Percentiles rank a stretch among this genome's conserved stretches.
These are phyloP conservation scores for Melanchra persicariae DNA, from an alignment of 2,888 invertebrate species.

Conservation along the genomic window DNA sequence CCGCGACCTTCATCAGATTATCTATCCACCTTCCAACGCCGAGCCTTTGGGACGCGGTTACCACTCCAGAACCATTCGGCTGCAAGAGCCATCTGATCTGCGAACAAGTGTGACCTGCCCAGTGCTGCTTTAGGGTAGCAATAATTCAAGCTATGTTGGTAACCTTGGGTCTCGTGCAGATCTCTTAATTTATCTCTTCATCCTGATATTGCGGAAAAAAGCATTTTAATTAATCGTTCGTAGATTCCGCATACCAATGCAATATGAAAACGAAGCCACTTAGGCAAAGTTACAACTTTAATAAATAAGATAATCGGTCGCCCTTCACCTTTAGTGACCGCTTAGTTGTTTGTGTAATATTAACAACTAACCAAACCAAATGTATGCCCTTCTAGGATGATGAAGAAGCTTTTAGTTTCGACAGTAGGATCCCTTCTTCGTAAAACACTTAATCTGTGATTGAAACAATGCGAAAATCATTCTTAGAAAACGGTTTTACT, in stretches of 20 bases:
- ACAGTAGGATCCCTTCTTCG: not conserved
- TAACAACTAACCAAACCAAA: constrained; percentile 2
- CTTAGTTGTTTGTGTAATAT: constrained; percentile 25
- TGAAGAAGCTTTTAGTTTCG: constrained; percentile 1
- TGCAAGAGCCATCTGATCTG: not conserved
- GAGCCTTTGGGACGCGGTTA: too few species aligned
- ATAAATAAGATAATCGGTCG: constrained; percentile 13
- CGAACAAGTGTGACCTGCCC: not conserved
- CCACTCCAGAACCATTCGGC: not conserved
- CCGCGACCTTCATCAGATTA: not conserved
- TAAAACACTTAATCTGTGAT: not conserved
- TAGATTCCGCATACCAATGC: constrained; percentile 36
- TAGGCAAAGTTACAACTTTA: constrained; percentile 3
- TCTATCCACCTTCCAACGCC: not conserved
- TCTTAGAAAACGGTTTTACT: not conserved
- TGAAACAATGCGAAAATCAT: not conserved
- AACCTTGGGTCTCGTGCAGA: not conserved
- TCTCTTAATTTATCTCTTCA: not conserved
- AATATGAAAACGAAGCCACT: constrained; percentile 10
- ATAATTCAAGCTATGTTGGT: not conserved
- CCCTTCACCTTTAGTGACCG: constrained; percentile 47
- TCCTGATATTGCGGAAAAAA: constrained; percentile 26
- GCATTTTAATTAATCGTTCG: constrained; percentile 25
- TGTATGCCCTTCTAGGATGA: constrained; percentile 22
- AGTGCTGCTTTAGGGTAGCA: not conserved